Evolutionary conservation across 1,140 invertebrate species (phyloP).

Genomic region (Hyles euphorbiae): DNA sequence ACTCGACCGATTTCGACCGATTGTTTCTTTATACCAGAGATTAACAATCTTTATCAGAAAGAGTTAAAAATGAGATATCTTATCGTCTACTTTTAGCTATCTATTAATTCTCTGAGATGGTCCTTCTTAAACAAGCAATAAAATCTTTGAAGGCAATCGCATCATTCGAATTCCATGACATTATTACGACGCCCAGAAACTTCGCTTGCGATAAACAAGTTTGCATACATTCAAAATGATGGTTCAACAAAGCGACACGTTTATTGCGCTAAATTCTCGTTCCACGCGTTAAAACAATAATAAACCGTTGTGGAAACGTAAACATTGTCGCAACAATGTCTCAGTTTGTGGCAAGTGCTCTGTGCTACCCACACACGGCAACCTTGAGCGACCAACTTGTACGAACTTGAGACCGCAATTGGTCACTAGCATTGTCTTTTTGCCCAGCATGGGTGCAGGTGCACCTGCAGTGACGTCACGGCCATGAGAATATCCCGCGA

Average conservation of each 20-base stretch:
- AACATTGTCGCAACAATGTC: not conserved
- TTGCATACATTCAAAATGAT: not conserved
- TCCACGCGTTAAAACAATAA: not conserved
- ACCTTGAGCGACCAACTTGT: slow-evolving; percentile 38
- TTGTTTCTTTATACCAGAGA: too few species aligned
- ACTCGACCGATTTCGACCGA: too few species aligned
- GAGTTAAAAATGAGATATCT: too few species aligned
- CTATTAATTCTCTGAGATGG: too few species aligned
- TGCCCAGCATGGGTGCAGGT: slow-evolving; percentile 33
- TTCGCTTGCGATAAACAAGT: not conserved
- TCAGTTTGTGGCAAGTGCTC: not conserved
- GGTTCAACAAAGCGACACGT: not conserved
- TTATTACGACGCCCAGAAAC: too few species aligned
- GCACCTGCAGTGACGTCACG: slow-evolving; percentile 50
- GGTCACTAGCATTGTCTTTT: slow-evolving; percentile 54
- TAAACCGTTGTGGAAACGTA: slow-evolving; percentile 1
- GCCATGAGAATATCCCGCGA: slow-evolving; percentile 56
- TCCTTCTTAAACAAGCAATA: too few species aligned
- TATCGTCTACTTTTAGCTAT: too few species aligned
- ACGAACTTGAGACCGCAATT: slow-evolving; percentile 53
- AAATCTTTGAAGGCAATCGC: too few species aligned
- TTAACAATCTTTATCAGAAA: too few species aligned
- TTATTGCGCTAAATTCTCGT: slow-evolving; percentile 3
- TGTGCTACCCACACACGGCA: slow-evolving; percentile 8
- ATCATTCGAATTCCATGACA: too few species aligned